A percentile compares a stretch with the other conserved stretches of the same genome.
Conservation (phyloP, 2,113 vertebrate species). For the Xiphophorus hellerii region DNA sequence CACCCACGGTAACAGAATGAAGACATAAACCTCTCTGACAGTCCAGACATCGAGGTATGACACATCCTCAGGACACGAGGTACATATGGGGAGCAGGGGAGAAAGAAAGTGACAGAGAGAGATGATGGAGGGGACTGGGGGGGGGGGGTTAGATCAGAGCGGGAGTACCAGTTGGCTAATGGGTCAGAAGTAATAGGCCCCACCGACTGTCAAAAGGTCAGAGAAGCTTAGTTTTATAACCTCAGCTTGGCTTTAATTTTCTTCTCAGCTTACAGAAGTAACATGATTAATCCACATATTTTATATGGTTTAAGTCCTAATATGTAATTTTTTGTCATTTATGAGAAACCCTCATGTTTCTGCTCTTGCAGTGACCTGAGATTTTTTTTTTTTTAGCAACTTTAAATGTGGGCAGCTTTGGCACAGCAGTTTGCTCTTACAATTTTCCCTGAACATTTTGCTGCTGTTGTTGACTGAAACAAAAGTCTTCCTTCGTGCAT, state of each 20-base stretch:
- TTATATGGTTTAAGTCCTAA: background rate
- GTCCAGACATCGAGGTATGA: conserved; percentile 59
- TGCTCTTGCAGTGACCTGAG: background rate
- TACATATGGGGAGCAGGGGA: conserved; percentile 40
- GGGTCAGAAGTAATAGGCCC: conserved; percentile 71
- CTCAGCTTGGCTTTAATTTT: conserved; percentile 15
- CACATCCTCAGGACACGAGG: conserved; percentile 57
- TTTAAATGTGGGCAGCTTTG: background rate
- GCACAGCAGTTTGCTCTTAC: background rate
- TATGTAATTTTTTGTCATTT: background rate
- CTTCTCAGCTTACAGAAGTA: background rate
- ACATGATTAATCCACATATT: background rate
- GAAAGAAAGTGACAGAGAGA: conserved; percentile 18
- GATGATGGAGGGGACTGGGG: background rate
- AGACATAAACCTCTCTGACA: conserved; percentile 59
- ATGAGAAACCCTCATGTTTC: background rate
- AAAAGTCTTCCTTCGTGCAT: no score
- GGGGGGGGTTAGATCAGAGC: conserved; percentile 50
- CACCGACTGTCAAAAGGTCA: conserved; percentile 61
- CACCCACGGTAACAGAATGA: conserved; percentile 54
- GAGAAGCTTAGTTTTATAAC: conserved; percentile 8
- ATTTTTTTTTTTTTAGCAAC: background rate
- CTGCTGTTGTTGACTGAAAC: no score
- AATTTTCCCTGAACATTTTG: background rate
- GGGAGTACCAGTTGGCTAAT: conserved; percentile 68